Conservation (phyloP, 2,888 invertebrate genomes). For the Beris morrisii region DNA sequence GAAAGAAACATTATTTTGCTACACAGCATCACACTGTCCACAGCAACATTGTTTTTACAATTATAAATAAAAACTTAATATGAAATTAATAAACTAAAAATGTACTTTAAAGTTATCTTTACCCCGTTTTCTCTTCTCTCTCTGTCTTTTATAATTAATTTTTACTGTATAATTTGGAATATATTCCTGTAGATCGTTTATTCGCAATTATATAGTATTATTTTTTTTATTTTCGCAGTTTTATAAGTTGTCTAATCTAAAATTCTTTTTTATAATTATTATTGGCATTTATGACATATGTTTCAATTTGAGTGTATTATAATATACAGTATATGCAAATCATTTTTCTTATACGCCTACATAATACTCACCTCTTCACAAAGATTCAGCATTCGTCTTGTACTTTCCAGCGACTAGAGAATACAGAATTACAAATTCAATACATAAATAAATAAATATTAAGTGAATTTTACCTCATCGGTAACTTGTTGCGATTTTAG, state of each 20-base stretch:
- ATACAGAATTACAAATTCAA: slow-evolving; percentile 41
- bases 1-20: slow-evolving; percentile 40
- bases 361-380: slow-evolving; percentile 83
- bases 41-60: slow-evolving; percentile 42
- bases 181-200: too few relatives aligned
- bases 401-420: slow-evolving; percentile 88
- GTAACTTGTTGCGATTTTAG: slow-evolving; percentile 81
- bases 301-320: slow-evolving; percentile 17
- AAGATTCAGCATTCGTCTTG: slow-evolving; percentile 87
- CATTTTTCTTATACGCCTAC: not conserved
- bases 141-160: slow-evolving; percentile 3
- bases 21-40: slow-evolving; percentile 47
- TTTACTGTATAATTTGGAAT: not conserved
- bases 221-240: slow-evolving; percentile 1
- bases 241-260: slow-evolving; percentile 18
- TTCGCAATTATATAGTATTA: not conserved
- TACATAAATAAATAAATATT: not conserved
- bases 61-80: not conserved
- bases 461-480: slow-evolving; percentile 72
- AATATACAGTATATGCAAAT: slow-evolving; percentile 10
- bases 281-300: slow-evolving; percentile 17
- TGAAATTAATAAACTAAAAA: slow-evolving; percentile 1
- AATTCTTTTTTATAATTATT: slow-evolving; percentile 24
- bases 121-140: not conserved
- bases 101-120: not conserved